Evolutionary conservation across 2,888 invertebrate genomes (phyloP), one percentile per base, ranked within the genome.

Genomic region (Piscicola geometra): DNA sequence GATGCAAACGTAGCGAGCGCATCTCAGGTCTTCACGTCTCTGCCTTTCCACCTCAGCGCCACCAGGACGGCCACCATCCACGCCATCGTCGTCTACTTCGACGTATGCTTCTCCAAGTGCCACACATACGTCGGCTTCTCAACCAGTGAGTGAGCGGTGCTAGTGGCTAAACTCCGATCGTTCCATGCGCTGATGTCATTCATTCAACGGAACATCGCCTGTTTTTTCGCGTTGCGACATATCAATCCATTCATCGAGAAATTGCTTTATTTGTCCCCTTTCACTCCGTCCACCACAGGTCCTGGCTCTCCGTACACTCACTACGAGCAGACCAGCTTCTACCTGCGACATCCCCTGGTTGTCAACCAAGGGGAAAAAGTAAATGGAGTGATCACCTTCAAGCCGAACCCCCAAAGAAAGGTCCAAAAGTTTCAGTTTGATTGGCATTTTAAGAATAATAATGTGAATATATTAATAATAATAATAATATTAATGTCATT

Each of bases 51-150:
- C 30, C 67, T 67, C 67, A 25, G 3, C 21, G 32, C 33, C 67
- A 32, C 35, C 33, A 32, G 30, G 67, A 9, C 32, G 2, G 67
- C 32, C 67, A 67, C 32, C 21, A 35, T 67, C 67, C 67, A 67
- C 21, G 67, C 67, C 32, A 5, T 67, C 33, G 33, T 67, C 67
- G 5, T 67, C 67, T 67, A 30, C 33, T 67, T 67, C 32, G 67
- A 67, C 28, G 67, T 67, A 12, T 32, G 5, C 15, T 67, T 67
- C 35, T 67, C 67, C 35, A 67, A 67, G 28, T 67, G 67, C n/a
- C 67, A 67, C 67, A 67, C 67, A 5, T 35, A 32, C 21, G 35
- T 67, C 5, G 67, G 33, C 5, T 67, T 67, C n/a, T 67, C 67
- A 3, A 67, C 67, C 32, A 67, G 67, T 67, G 18, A 25, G 32